phyloP scores from a whole-genome alignment of 2,113 vertebrate species.

The Coreoperca whiteheadi region DNA sequence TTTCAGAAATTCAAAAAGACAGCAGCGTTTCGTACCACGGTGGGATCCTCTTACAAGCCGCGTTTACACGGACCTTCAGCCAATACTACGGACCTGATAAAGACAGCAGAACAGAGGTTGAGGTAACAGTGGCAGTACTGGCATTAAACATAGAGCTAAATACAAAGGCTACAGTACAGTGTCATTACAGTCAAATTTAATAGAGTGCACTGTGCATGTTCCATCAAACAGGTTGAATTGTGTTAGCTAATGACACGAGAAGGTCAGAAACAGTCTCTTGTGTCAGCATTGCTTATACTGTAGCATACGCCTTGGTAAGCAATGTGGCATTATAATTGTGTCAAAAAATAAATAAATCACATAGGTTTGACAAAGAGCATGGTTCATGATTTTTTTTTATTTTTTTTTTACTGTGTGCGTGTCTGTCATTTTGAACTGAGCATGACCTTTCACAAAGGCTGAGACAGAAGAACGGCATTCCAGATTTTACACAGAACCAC shows the following conservation, averaged over 20 bases:
- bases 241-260: not conserved
- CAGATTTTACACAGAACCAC: not conserved
- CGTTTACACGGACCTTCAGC: constrained; percentile 82
- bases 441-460: not conserved
- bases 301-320: not conserved
- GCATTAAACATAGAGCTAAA: constrained; percentile 5
- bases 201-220: not conserved
- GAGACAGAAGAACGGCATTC: not conserved
- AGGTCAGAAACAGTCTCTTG: not conserved
- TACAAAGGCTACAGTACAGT: not conserved
- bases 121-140: not conserved
- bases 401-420: not conserved
- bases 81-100: constrained; percentile 76
- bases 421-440: not conserved
- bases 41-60: constrained; percentile 79
- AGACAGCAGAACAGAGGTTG: constrained; percentile 24
- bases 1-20: not conserved
- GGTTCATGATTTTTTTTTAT: not conserved
- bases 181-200: constrained; percentile 5
- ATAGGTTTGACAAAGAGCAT: not conserved
- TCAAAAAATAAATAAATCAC: not conserved
- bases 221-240: not conserved
- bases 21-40: constrained; percentile 70
- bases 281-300: not conserved
- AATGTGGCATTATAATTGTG: not conserved